Evolutionary conservation across 2,888 invertebrate genomes (phyloP).

Genomic region (Spicauda simplicius): DNA sequence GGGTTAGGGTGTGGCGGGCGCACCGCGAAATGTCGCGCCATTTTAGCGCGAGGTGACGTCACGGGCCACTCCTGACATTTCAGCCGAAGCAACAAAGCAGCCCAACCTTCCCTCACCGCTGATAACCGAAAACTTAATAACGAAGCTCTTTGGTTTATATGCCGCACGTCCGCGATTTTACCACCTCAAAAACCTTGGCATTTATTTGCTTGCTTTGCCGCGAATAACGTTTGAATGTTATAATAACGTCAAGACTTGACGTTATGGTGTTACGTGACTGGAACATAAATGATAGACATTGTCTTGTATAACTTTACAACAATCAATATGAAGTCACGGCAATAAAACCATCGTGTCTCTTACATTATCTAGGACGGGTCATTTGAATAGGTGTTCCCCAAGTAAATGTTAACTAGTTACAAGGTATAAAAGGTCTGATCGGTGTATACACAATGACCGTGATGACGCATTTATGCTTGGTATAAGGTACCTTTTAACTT

Average conservation of each 20-base stretch:
- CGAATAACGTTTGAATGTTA: conserved; percentile 14
- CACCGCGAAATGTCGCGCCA: conserved; percentile 80
- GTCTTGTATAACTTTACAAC: conserved; percentile 13
- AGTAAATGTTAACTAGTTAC: conserved; percentile 1
- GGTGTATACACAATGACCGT: conserved; percentile 11
- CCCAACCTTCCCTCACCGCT: conserved; percentile 73
- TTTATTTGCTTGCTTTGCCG: conserved; percentile 50
- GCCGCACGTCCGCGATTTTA: conserved; percentile 58
- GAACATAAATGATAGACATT: conserved; percentile 6
- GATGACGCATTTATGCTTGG: background rate
- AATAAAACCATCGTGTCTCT: conserved; percentile 17
- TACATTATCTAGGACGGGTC: conserved; percentile 9
- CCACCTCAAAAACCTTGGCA: conserved; percentile 69
- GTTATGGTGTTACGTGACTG: conserved; percentile 12
- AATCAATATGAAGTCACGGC: conserved; percentile 29
- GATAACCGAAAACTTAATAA: conserved; percentile 78
- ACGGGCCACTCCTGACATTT: conserved; percentile 82
- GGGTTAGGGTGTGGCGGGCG: conserved; percentile 73
- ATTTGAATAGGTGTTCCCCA: conserved; percentile 5
- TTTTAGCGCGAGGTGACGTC: conserved; percentile 76
- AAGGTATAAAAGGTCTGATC: conserved; percentile 1
- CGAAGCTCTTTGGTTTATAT: conserved; percentile 69
- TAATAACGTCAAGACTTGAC: conserved; percentile 10
- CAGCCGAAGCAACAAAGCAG: conserved; percentile 73
- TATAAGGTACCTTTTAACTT: background rate